Evolutionary conservation across 1,140 invertebrate species (phyloP), one percentile per base, ranked within the genome.

Genomic region (Tigriopus japonicus): DNA sequence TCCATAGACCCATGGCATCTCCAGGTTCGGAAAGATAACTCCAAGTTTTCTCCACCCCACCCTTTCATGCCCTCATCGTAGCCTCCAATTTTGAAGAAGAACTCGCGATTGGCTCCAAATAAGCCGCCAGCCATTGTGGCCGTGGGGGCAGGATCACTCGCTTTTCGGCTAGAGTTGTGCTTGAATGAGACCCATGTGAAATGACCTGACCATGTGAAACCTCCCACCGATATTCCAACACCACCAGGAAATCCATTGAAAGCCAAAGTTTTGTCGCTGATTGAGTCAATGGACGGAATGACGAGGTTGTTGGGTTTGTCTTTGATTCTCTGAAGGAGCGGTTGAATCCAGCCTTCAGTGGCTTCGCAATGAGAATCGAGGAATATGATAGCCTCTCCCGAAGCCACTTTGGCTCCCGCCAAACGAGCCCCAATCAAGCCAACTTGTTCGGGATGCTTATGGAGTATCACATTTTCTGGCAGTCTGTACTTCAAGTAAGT

Each of bases 1-100:
- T 85, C 81, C 62, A 87, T 66, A 70, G 81, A 74, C 74, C 93
- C 77, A 75, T 81, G 75, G 80, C 87, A 80, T 84, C 91, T 76
- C 94, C 94, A 81, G 78, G 93, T 79, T 69, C 93, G 77, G 69
- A 98, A 97, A 14, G 87, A 92, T 77, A 97, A 89, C 75, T 98
- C 93, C 43, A 97, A 76, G 74, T 97, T 97, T 75, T 97, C 93
- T 10, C 92, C 93, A 42, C 93, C 93, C 80, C 80, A 82, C 12
- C 81, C 78, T 63, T 80, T 90, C 67, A 98, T 78, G 69, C 86
- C 85, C 62, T 87, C 81, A 74, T 97, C 93, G 70, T 97, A 97
- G 42, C 87, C 85, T 17, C 93, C 93, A 65, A 94, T 78, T 71
- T 95, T 84, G 84, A 91, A 95, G 74, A 95, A 98, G 73, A 88